phyloP scores from a whole-genome alignment of 2,113 vertebrate species.

The Gnathochromis pfefferi region DNA sequence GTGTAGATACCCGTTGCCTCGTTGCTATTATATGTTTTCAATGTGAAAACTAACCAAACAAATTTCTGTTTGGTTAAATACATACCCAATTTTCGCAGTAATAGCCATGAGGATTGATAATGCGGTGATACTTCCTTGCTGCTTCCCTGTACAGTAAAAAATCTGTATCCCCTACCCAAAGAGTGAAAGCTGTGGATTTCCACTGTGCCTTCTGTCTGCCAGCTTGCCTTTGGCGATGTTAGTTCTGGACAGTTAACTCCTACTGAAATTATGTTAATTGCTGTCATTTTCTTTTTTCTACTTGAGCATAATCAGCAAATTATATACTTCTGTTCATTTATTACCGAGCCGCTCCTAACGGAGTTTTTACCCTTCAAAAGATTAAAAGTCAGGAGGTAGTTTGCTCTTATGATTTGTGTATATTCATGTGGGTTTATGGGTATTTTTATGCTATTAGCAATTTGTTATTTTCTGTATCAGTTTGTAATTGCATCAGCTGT shows the following conservation, averaged over 20 bases:
- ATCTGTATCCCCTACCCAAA: slow-evolving; percentile 18
- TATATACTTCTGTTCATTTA: slow-evolving; percentile 67
- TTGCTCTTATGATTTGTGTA: slow-evolving; percentile 2
- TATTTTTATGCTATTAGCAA: neutral
- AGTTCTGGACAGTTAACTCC: slow-evolving; percentile 81
- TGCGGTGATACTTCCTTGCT: neutral
- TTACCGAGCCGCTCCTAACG: slow-evolving; percentile 57
- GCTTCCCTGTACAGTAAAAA: slow-evolving; percentile 28
- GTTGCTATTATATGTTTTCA: neutral
- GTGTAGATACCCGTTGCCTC: neutral
- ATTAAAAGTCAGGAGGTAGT: slow-evolving; percentile 51
- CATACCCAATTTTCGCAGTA: neutral
- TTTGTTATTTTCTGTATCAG: neutral
- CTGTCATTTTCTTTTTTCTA: slow-evolving; percentile 75
- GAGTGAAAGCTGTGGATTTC: slow-evolving; percentile 56
- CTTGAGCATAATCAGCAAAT: slow-evolving; percentile 75
- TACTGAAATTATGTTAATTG: slow-evolving; percentile 76
- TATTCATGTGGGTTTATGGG: neutral
- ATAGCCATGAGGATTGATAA: slow-evolving; percentile 40
- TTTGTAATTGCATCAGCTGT: neutral
- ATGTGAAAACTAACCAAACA: neutral
- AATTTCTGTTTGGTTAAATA: neutral
- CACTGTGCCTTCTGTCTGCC: slow-evolving; percentile 66
- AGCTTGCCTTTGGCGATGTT: slow-evolving; percentile 77
- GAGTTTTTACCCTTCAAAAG: slow-evolving; percentile 61